These are phyloP conservation scores for Chloroceryle aenea DNA, from an alignment of 2,113 vertebrate genomes.

Conservation along the genomic window DNA sequence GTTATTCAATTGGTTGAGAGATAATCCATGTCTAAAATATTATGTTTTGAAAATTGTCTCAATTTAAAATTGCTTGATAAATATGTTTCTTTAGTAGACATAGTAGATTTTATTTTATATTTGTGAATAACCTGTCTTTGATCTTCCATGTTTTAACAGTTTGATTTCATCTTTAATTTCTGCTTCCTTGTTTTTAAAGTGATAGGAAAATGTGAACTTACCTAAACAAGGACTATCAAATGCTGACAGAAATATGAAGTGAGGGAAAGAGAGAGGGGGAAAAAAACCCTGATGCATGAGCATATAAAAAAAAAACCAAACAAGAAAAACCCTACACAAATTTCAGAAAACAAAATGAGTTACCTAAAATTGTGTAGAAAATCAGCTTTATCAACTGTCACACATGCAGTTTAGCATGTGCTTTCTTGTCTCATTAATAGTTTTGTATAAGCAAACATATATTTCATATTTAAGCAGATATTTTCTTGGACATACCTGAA, in stretches of 20 bases:
- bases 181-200: background rate
- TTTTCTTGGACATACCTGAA: background rate
- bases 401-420: background rate
- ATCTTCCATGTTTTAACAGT: slow-evolving; percentile 33
- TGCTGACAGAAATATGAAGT: background rate
- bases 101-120: slow-evolving; percentile 33
- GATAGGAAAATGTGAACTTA: background rate
- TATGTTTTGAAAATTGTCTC: background rate
- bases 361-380: background rate
- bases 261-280: background rate
- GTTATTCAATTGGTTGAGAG: slow-evolving; percentile 41
- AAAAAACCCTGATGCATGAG: background rate
- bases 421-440: background rate
- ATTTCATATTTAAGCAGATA: background rate
- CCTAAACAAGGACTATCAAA: background rate
- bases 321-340: background rate
- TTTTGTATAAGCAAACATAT: background rate
- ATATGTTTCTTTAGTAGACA: slow-evolving; percentile 38
- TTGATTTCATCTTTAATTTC: background rate
- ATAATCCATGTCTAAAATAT: slow-evolving; percentile 14
- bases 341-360: background rate
- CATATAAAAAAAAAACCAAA: background rate
- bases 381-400: background rate
- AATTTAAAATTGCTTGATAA: slow-evolving; percentile 20
- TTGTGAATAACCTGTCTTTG: slow-evolving; percentile 1